phyloP scores from a whole-genome alignment of 2,113 vertebrate genomes.

The Cottus gobio region DNA sequence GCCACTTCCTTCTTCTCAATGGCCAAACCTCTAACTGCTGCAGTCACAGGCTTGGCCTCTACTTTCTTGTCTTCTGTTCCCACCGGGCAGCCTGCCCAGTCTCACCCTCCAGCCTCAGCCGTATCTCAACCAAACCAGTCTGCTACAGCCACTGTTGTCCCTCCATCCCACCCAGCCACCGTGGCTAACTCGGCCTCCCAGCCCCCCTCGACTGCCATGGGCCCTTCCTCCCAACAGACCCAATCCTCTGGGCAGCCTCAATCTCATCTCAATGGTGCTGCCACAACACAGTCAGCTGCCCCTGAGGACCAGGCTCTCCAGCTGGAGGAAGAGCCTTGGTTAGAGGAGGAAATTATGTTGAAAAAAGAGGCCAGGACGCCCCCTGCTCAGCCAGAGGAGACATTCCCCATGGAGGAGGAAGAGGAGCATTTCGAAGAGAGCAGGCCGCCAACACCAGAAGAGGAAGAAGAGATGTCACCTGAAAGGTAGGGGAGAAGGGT shows the following conservation, averaged over 20 bases:
- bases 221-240: constrained; percentile 54
- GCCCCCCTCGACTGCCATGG: constrained; percentile 40
- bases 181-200: constrained; percentile 56
- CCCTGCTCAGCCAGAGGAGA: constrained; percentile 57
- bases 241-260: constrained; percentile 46
- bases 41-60: constrained; percentile 78
- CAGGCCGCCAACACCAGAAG: constrained; percentile 66
- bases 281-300: constrained; percentile 38
- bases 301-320: constrained; percentile 52
- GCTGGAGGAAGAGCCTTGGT: constrained; percentile 64
- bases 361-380: constrained; percentile 59
- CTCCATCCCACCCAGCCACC: constrained; percentile 70
- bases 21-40: constrained; percentile 83
- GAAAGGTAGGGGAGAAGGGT: constrained; percentile 70
- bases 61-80: constrained; percentile 77
- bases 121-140: constrained; percentile 59
- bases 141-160: constrained; percentile 37
- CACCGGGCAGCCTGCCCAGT: constrained; percentile 65
- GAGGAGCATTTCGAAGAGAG: constrained; percentile 64
- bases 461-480: constrained; percentile 67
- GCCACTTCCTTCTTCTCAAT: constrained; percentile 83
- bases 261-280: constrained; percentile 37
- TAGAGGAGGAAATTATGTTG: constrained; percentile 66
- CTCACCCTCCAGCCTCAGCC: constrained; percentile 66
- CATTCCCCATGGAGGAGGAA: constrained; percentile 55